A percentile compares a stretch with the other conserved stretches of the same genome.
Conservation (phyloP, 2,113 vertebrate genomes). For the Lipophrys pholis region DNA sequence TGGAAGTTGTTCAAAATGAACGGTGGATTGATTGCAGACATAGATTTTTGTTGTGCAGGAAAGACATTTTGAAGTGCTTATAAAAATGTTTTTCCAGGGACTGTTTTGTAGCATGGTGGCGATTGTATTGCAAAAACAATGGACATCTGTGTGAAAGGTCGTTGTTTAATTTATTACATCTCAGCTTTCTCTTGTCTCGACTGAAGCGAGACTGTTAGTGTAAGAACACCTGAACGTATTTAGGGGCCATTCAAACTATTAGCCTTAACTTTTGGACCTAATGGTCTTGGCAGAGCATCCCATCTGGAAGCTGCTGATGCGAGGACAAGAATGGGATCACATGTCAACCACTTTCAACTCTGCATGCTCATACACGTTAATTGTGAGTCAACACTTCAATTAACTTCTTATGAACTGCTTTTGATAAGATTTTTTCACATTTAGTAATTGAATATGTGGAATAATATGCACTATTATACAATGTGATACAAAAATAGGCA, state of each 20-base stretch:
- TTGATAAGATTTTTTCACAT: too few species aligned
- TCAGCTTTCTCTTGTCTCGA: constrained; percentile 50
- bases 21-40: constrained; percentile 44
- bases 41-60: constrained; percentile 46
- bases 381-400: too few species aligned
- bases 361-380: constrained; percentile 3
- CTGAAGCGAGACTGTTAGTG: constrained; percentile 45
- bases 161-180: constrained; percentile 58
- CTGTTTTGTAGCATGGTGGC: constrained; percentile 56
- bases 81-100: constrained; percentile 54
- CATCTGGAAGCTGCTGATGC: constrained; percentile 67
- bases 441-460: too few species aligned
- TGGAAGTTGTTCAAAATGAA: constrained; percentile 52
- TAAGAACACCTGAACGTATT: constrained; percentile 74
- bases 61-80: constrained; percentile 50
- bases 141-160: constrained; percentile 63
- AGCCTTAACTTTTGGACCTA: constrained; percentile 57
- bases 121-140: constrained; percentile 58
- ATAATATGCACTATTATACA: too few species aligned
- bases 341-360: constrained; percentile 40
- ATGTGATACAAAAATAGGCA: too few species aligned
- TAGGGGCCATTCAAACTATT: constrained; percentile 70
- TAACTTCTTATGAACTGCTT: too few species aligned
- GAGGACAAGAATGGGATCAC: constrained; percentile 49
- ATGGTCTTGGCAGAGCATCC: constrained; percentile 59